A percentile compares a stretch with the other conserved stretches of the same genome.
Evolutionary conservation across 92 coral and sea anemone genomes (phyloP).

Genomic region (Siderastrea radians): DNA sequence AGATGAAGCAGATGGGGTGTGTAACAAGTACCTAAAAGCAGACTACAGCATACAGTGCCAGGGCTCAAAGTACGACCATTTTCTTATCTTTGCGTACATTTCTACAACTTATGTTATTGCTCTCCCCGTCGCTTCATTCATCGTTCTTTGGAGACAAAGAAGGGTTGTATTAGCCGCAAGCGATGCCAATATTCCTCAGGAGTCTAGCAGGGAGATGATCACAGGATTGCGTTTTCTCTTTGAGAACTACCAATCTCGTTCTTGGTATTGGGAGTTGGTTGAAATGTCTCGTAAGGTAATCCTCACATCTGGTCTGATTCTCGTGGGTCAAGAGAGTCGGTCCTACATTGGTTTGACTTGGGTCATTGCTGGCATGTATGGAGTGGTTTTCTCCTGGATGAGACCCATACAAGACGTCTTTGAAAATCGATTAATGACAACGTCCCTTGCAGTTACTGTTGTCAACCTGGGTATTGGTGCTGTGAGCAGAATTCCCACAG

Average conservation of each 20-base stretch:
- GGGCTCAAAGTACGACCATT: background rate
- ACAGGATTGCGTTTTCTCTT: background rate
- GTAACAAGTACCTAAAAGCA: too few relatives aligned
- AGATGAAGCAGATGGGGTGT: too few relatives aligned
- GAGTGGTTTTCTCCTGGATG: background rate
- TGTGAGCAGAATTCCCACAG: too few relatives aligned
- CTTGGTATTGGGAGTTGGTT: background rate
- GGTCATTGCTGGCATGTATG: conserved; percentile 9
- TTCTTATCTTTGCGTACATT: background rate
- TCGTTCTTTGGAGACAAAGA: too few relatives aligned
- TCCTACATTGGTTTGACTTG: conserved; percentile 5
- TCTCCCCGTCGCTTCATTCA: background rate
- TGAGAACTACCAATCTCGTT: background rate
- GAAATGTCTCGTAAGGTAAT: background rate
- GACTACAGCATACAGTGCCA: too few relatives aligned
- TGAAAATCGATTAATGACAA: background rate
- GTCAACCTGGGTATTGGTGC: too few relatives aligned
- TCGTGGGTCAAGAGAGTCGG: conserved; percentile 1
- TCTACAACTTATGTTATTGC: background rate
- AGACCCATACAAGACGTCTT: background rate
- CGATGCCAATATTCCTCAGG: background rate
- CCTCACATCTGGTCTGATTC: background rate
- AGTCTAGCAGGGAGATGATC: background rate
- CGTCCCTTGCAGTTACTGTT: background rate
- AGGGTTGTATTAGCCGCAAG: background rate